Evolutionary conservation across 30 jellyfish, hydroid and myxozoan species (phyloP), one percentile per base, ranked within the genome.

Genomic region (Pseudorhiza aurosa): DNA sequence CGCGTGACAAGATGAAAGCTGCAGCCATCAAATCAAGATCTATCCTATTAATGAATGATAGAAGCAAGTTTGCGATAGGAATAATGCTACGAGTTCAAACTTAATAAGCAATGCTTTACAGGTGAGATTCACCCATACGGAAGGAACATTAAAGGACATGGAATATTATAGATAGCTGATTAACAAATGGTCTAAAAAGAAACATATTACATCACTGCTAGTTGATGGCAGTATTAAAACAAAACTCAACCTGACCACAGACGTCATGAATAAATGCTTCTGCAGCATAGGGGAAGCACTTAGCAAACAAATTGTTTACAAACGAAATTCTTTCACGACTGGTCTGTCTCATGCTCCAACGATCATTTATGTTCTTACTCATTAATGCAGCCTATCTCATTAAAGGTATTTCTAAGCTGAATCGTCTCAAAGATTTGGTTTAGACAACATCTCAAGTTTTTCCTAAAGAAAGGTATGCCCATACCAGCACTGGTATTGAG

Each of bases 111-210:
- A 58, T 58, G 26, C 73, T 58, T 58, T n/a, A 18, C 73, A 5
- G 73, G 26, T 2, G 5, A 58, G 44, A 26, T 58, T 27, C 43
- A 28, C 5, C 4, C 44, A 4, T 58, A 8, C 73, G 50, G 12
- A 39, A 12, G 50, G 50, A 39, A 39, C 12, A 39, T 39, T 12
- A 39, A 39, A 39, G 50, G 50, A 39, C 50, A 5, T 39, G 50
- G 7, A 12, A 7, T 12, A 12, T 12, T 39, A 39, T 39, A 5
- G 7, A 39, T 12, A 64, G 78, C 78, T 64, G 27, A 35, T 64
- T 28, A 64, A 64, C 33, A 64, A 64, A 35, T 60, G 78, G 26
- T 64, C 78, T 31, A 64, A 64, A 28, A 64, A 60, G 6, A 64
- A 27, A 7, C 29, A 64, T 64, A n/a, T 64, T 10, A 28, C 78